Evolutionary conservation across 2,113 vertebrate genomes (phyloP).

Genomic region (Orientallactaga bullata): DNA sequence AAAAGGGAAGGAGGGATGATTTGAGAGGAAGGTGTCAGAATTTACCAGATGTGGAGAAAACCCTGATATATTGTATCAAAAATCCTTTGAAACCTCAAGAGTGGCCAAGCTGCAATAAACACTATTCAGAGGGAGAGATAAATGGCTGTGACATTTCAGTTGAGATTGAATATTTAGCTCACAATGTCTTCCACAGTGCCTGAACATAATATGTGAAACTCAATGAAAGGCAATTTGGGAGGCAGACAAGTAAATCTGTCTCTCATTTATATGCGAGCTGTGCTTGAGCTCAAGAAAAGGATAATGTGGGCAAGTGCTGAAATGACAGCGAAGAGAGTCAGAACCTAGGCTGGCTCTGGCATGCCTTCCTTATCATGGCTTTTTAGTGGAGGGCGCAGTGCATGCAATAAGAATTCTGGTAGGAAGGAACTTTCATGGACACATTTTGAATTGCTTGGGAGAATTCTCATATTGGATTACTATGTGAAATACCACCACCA

Average conservation of each 20-base stretch:
- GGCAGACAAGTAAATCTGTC: conserved; percentile 59
- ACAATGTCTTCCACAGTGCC: conserved; percentile 50
- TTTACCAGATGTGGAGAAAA: conserved; percentile 27
- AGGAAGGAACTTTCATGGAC: not conserved
- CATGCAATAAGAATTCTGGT: not conserved
- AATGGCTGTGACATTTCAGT: conserved; percentile 59
- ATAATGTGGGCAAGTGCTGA: not conserved
- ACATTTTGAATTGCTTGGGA: not conserved
- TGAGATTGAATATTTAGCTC: conserved; percentile 60
- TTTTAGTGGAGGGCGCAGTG: not conserved
- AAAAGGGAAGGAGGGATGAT: not conserved
- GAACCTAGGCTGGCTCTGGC: not conserved
- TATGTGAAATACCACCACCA: not conserved
- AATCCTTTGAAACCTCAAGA: conserved; percentile 12
- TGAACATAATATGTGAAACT: conserved; percentile 58
- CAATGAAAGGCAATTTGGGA: conserved; percentile 59
- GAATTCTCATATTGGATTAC: not conserved
- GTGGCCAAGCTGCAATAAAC: not conserved
- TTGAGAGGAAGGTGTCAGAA: not conserved
- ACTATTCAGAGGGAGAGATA: conserved; percentile 39
- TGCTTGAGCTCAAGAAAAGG: not conserved
- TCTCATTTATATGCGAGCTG: conserved; percentile 54
- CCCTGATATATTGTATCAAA: not conserved
- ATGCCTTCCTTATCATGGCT: not conserved
- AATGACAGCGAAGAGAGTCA: not conserved